A percentile compares a stretch with the other conserved stretches of the same genome.
These are phyloP conservation scores for Mungos mungo DNA, from an alignment of 2,113 vertebrate species.

Conservation along the genomic window DNA sequence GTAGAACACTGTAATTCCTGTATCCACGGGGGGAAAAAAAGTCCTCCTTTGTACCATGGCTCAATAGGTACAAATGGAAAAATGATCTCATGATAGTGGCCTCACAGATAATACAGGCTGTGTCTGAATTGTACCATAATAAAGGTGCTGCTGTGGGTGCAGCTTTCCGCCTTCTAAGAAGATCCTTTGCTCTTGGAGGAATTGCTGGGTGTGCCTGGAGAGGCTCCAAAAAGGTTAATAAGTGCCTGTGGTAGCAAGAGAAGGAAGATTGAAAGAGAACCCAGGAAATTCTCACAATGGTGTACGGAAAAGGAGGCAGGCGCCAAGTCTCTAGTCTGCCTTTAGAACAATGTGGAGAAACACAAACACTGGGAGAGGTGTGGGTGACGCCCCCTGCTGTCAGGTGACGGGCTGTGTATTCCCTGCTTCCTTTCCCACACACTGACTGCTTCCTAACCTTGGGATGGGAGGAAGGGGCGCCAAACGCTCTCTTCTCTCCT, in stretches of 20 bases:
- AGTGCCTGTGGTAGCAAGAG: slow-evolving; percentile 59
- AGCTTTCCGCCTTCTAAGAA: slow-evolving; percentile 65
- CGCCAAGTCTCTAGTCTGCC: slow-evolving; percentile 29
- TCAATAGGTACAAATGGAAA: slow-evolving; percentile 32
- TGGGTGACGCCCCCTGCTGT: neutral
- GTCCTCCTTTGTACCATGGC: slow-evolving; percentile 7
- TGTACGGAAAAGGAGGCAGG: slow-evolving; percentile 47
- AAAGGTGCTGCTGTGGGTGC: slow-evolving; percentile 48
- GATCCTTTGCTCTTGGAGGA: slow-evolving; percentile 62
- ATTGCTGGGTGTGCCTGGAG: slow-evolving; percentile 69
- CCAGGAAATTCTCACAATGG: slow-evolving; percentile 63
- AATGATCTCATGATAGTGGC: slow-evolving; percentile 50
- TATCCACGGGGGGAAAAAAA: neutral
- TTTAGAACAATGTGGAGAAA: slow-evolving; percentile 55
- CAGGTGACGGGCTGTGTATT: slow-evolving; percentile 33
- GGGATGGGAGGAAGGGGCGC: neutral
- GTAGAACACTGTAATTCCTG: neutral
- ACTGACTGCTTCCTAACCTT: slow-evolving; percentile 1
- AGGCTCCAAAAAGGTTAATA: slow-evolving; percentile 71
- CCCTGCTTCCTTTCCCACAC: neutral
- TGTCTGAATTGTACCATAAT: slow-evolving; percentile 56
- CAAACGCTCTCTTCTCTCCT: neutral
- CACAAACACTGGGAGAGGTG: slow-evolving; percentile 16
- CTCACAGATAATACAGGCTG: slow-evolving; percentile 42
- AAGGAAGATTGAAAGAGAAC: slow-evolving; percentile 69